phyloP scores from a whole-genome alignment of 2,797 vertebrate species.

The Melopsittacus undulatus region DNA sequence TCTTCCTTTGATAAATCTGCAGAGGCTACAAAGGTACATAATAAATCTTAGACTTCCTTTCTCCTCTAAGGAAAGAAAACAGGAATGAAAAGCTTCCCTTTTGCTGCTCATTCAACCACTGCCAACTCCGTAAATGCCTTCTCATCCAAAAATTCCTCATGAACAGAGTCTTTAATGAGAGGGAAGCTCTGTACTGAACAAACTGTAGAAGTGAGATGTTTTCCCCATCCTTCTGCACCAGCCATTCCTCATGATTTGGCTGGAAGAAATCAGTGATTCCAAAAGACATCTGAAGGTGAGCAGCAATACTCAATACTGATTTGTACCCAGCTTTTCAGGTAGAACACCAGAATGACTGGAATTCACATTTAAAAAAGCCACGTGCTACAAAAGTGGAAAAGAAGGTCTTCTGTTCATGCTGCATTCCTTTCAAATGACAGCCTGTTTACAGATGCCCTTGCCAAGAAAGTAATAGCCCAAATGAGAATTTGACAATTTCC shows the following conservation, averaged over 20 bases:
- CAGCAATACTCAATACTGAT: background rate
- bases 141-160: constrained; percentile 38
- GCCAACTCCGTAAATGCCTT: background rate
- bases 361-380: background rate
- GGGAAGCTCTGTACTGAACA: background rate
- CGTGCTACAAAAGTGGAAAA: background rate
- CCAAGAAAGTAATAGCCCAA: constrained; percentile 55
- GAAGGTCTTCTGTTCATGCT: background rate
- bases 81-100: constrained; percentile 47
- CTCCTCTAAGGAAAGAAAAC: background rate
- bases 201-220: background rate
- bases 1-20: constrained; percentile 44
- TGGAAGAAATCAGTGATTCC: background rate
- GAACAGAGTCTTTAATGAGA: constrained; percentile 11
- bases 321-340: background rate
- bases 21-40: constrained; percentile 46
- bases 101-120: constrained; percentile 22
- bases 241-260: background rate
- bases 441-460: constrained; percentile 39
- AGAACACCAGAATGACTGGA: background rate
- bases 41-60: constrained; percentile 35
- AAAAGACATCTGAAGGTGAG: background rate
- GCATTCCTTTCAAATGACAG: constrained; percentile 54
- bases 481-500: constrained; percentile 44
- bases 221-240: background rate